Evolutionary conservation across 1,140 invertebrate genomes (phyloP).

Genomic region (Drosophila lacteicornis): DNA sequence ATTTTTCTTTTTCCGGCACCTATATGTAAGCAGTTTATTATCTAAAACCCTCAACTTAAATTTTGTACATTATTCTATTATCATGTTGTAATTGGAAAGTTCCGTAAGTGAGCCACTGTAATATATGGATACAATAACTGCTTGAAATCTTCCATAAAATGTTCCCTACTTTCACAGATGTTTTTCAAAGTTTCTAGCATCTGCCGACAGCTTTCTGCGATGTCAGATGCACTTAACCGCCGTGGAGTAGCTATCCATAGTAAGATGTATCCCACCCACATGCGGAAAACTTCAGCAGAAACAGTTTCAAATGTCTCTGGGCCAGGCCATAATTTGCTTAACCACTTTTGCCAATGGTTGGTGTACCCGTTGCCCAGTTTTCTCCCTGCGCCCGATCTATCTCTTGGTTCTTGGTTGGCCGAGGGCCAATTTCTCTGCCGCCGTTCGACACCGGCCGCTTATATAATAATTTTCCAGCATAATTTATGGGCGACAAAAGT

Average conservation of each 20-base stretch:
- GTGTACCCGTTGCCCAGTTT: conserved; percentile 3
- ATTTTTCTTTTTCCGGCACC: too few relatives aligned
- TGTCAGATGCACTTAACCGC: conserved; percentile 30
- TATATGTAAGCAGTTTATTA: too few relatives aligned
- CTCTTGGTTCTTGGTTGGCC: conserved; percentile 43
- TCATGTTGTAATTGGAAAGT: too few relatives aligned
- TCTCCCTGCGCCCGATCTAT: neutral
- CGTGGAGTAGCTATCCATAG: neutral
- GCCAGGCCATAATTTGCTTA: conserved; percentile 78
- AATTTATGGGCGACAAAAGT: conserved; percentile 78
- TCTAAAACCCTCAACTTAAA: too few relatives aligned
- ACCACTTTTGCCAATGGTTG: conserved; percentile 70
- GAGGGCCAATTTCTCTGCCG: conserved; percentile 69
- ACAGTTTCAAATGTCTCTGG: conserved; percentile 62
- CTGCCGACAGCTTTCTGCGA: neutral
- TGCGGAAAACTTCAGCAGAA: conserved; percentile 37
- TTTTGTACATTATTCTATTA: too few relatives aligned
- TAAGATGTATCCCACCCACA: conserved; percentile 1
- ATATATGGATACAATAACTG: neutral
- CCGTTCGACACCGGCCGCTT: conserved; percentile 70
- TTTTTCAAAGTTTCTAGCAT: conserved; percentile 9
- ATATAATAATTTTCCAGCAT: conserved; percentile 80
- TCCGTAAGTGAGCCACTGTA: too few relatives aligned
- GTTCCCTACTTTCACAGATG: conserved; percentile 1
- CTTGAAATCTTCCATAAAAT: conserved; percentile 1